These are phyloP conservation scores for Pipistrellus nathusii DNA, from an alignment of 2,797 vertebrate genomes.

Conservation along the genomic window DNA sequence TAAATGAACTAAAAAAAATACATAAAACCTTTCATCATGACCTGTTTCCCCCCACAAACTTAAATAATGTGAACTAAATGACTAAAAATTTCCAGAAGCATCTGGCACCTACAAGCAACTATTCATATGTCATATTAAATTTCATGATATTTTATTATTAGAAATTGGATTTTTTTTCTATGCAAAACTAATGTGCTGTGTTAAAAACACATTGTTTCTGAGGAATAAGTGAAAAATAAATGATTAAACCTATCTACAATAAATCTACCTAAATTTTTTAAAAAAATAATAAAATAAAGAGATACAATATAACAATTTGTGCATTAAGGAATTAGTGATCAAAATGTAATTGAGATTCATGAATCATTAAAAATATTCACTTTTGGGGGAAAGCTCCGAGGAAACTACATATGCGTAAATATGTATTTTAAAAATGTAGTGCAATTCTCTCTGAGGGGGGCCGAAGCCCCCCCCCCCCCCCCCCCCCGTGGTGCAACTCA, in stretches of 20 bases:
- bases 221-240: conserved; percentile 22
- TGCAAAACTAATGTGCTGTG: conserved; percentile 20
- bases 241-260: neutral
- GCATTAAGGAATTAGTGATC: conserved; percentile 30
- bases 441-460: neutral
- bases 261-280: neutral
- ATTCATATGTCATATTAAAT: conserved; percentile 3
- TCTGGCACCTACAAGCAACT: conserved; percentile 36
- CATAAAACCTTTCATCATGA: neutral
- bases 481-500: neutral
- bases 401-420: neutral
- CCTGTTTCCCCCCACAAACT: neutral
- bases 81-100: conserved; percentile 35
- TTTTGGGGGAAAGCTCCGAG: conserved; percentile 27
- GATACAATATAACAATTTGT: neutral
- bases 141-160: conserved; percentile 39
- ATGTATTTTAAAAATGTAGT: neutral
- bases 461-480: too few relatives aligned
- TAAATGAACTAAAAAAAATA: conserved; percentile 62
- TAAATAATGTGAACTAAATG: conserved; percentile 31
- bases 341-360: conserved; percentile 19
- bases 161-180: conserved; percentile 40
- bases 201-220: conserved; percentile 46
- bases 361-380: conserved; percentile 31
- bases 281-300: neutral